Evolutionary conservation across 2,113 vertebrate genomes (phyloP), one percentile per base, ranked within the genome.

Genomic region (Lagopus muta): DNA sequence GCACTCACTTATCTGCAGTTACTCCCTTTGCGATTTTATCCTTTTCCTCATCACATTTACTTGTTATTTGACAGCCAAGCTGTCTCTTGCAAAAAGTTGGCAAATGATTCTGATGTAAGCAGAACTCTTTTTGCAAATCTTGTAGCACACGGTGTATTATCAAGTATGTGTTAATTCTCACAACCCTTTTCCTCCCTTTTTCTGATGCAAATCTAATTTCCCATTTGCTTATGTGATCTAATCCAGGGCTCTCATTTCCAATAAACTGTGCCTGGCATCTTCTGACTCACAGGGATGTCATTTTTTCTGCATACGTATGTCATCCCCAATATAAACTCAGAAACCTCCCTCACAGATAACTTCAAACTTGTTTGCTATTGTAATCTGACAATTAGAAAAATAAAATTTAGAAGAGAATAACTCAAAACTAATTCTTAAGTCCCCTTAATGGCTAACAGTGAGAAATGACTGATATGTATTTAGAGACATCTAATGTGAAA

Each of bases 391-490:
- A 75, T 75, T 90, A 87, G 61, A 84, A 64, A 25, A 90, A 89
- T 89, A 38, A 61, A 92, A 77, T 90, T 86, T 81, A 45, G 64
- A 64, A 60, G 13, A 83, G 47, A 89, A 84, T 75, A 30, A 69
- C 52, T 86, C 24, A 73, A 77, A 89, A 79, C 52, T 89, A 92
- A 95, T 89, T 67, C 65, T 75, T 74, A 86, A 60, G 18, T 86
- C 60, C 18, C 72, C 42, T 82, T 70, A 82, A 34, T 76, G 54
- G 2, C 62, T 54, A 30, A 13, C 79, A 92, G 45, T 57, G 34
- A 84, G 65, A 90, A 86, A 69, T 18, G 4, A n/a, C 34, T 64
- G 21, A 22, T 86, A 40, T 4, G 6, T 43, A 78, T 93, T 90
- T 92, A 78, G 43, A 86, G 25, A 47, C n/a, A 81, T 81, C 67